Conservation (phyloP, 1,140 invertebrate genomes). For the Tetramorium simillimum region DNA sequence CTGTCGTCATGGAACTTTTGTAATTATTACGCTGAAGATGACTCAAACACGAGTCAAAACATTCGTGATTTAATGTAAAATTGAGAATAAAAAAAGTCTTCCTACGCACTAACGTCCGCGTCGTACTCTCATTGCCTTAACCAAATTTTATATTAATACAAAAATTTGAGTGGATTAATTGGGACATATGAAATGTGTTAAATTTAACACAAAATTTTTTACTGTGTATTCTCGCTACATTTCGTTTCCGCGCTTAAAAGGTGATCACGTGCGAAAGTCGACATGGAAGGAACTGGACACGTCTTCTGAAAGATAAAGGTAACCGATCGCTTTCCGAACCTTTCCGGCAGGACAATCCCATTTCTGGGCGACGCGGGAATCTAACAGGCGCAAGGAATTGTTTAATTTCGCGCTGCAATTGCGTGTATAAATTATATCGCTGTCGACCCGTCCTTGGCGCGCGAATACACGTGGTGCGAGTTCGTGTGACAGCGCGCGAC, state of each 20-base stretch:
- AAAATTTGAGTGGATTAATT: no score
- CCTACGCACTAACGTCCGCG: no score
- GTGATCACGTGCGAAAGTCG: background rate
- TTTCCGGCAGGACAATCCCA: background rate
- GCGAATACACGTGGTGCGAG: background rate
- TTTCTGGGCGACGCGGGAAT: background rate
- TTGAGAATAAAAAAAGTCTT: no score
- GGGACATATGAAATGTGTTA: no score
- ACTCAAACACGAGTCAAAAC: no score
- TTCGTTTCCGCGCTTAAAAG: background rate
- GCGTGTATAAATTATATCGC: background rate
- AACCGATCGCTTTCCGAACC: background rate
- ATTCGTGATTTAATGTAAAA: no score
- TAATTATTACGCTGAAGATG: no score
- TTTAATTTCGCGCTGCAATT: background rate
- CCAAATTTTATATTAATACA: no score
- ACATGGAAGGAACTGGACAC: background rate
- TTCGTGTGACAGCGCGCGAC: background rate
- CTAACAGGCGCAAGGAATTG: background rate
- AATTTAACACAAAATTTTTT: no score
- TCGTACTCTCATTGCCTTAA: no score
- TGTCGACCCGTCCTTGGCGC: background rate
- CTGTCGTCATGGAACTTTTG: no score
- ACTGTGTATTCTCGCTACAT: no score
- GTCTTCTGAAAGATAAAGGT: background rate